These are phyloP conservation scores for Diorhabda elongata DNA, from an alignment of 1,140 invertebrate species.

Conservation along the genomic window DNA sequence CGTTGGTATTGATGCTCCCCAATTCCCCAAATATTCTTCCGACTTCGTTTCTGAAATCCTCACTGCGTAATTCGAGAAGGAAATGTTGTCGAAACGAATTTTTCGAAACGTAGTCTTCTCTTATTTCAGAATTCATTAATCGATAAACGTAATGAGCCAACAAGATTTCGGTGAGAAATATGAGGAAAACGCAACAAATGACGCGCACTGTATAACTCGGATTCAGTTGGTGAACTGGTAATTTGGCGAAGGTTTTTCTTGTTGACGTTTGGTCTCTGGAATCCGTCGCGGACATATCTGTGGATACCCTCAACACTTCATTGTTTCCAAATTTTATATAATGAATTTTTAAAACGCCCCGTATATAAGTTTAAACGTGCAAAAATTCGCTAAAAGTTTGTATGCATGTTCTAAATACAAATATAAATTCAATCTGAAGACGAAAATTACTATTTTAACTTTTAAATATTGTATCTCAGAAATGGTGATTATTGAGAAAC, in stretches of 20 bases:
- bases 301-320: not conserved
- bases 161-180: constrained; percentile 44
- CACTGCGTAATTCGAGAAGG: constrained; percentile 32
- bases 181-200: constrained; percentile 43
- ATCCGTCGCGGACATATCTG: constrained; percentile 33
- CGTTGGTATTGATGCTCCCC: constrained; percentile 9
- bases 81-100: constrained; percentile 36
- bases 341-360: too few species aligned
- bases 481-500: too few species aligned
- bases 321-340: too few species aligned
- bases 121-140: constrained; percentile 41
- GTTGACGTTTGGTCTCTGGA: constrained; percentile 22
- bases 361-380: too few species aligned
- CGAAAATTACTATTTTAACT: too few species aligned
- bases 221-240: constrained; percentile 37
- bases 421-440: too few species aligned
- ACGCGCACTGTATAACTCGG: constrained; percentile 44
- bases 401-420: too few species aligned
- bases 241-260: constrained; percentile 23
- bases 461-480: too few species aligned
- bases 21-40: constrained; percentile 32
- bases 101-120: constrained; percentile 38
- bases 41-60: constrained; percentile 35
- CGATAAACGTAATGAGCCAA: constrained; percentile 45
- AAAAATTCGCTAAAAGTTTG: too few species aligned